Base-by-base conservation (phyloP, 2,888 invertebrate genomes). In the Stratiomys singularior region DNA sequence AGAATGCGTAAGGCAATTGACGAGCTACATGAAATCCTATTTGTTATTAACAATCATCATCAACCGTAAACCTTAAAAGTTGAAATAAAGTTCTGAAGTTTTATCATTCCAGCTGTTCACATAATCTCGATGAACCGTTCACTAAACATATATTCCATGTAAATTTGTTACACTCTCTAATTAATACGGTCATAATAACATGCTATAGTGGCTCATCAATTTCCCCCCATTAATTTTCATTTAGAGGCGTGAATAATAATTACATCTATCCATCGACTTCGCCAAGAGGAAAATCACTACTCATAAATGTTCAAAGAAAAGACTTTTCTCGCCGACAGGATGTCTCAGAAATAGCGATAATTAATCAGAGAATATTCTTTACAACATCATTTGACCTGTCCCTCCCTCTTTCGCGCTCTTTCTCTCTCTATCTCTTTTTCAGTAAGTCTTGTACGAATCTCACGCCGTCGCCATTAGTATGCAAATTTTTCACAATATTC, bases 391-490 rank as follows among this genome's bases (percentile, higher is more conserved):
- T 9, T 25, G 25, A 23, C 58, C 25, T 60, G 9, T 56, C 18
- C 5, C 11, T 18, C 56, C 7, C 56, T 18, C 9, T 56, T 18
- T n/a, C n/a, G n/a, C n/a, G n/a, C n/a, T n/a, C n/a, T n/a, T n/a
- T n/a, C n/a, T n/a, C n/a, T n/a, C n/a, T n/a, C n/a, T n/a, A n/a
- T n/a, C 52, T 18, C 15, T 52, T 52, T 5, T 52, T 52, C n/a
- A n/a, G 15, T 18, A 7, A 9, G 52, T 13, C 23, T 60, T 25
- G 21, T 25, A 23, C 58, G 58, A 60, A 60, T 23, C 58, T 60
- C 18, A 18, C 52, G 52, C n/a, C 52, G 52, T 52, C 52, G 25
- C 15, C 58, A 60, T 60, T 60, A n/a, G n/a, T n/a, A 60, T 60
- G 58, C 25, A 60, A 60, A 60, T 60, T 25, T 18, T 23, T 18